Conservation (phyloP, 2,888 invertebrate species). For the Cataglyphis rosenhaueri region DNA sequence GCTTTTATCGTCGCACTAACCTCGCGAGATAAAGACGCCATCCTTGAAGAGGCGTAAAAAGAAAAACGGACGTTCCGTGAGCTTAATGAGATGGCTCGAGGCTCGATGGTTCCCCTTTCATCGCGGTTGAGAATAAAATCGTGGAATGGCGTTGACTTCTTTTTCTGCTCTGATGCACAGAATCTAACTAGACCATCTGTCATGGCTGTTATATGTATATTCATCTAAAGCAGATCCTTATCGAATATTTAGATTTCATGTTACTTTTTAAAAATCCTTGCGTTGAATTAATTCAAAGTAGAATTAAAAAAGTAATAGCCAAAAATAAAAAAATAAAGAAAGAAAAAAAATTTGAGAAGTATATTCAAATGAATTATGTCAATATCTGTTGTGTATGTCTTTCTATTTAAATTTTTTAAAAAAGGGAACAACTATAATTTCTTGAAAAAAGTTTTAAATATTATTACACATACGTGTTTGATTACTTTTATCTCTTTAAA, state of each 20-base stretch:
- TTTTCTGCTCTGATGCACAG: constrained; percentile 14
- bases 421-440: neutral
- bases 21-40: constrained; percentile 55
- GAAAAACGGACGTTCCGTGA: constrained; percentile 49
- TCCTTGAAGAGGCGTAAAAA: constrained; percentile 49
- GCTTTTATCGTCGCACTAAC: constrained; percentile 65
- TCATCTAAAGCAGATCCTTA: neutral
- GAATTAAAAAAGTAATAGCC: neutral
- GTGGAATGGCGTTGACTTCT: constrained; percentile 37
- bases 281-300: neutral
- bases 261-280: neutral
- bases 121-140: constrained; percentile 55
- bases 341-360: neutral
- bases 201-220: neutral
- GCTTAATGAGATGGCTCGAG: constrained; percentile 63
- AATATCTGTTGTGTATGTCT: neutral
- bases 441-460: neutral
- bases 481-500: constrained; percentile 7
- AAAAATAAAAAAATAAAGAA: neutral
- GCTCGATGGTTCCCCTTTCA: constrained; percentile 51
- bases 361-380: neutral
- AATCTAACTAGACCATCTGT: neutral
- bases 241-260: neutral
- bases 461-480: neutral
- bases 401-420: neutral